Evolutionary conservation across 2,797 vertebrate species (phyloP).

Genomic region (Cryptoblepharus egeriae): DNA sequence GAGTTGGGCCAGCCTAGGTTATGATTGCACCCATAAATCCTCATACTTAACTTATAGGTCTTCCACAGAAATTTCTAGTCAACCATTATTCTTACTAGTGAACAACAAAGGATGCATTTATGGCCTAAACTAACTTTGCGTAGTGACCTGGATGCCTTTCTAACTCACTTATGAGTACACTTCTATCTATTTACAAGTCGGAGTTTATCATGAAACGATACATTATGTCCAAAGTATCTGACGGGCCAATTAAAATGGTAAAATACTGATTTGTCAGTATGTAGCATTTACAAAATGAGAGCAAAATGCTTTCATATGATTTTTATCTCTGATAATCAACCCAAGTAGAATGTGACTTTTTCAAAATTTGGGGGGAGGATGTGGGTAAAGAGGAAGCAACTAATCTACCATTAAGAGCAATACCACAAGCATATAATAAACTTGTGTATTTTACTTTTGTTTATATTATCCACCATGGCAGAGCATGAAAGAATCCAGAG

Average conservation of each 20-base stretch:
- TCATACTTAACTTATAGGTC: not conserved
- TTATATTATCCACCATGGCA: slow-evolving; percentile 17
- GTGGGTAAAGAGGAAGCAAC: not conserved
- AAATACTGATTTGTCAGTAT: not conserved
- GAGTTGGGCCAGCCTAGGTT: too few species aligned
- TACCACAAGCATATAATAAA: slow-evolving; percentile 33
- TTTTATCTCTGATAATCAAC: not conserved
- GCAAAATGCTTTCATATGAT: not conserved
- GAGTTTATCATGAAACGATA: not conserved
- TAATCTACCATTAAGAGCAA: slow-evolving; percentile 11
- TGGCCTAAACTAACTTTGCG: not conserved
- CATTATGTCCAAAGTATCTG: not conserved
- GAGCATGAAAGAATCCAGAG: not conserved
- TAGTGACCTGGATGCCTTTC: not conserved
- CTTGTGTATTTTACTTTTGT: slow-evolving; percentile 24
- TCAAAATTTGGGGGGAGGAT: not conserved
- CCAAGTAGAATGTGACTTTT: not conserved
- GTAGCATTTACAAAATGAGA: not conserved
- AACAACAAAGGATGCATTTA: not conserved
- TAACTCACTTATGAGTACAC: not conserved
- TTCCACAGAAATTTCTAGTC: not conserved
- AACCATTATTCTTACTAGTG: not conserved
- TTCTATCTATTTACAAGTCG: not conserved
- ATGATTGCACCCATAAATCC: too few species aligned
- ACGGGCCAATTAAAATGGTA: not conserved